Base-by-base conservation (phyloP, 2,888 invertebrate genomes). In the Melanargia galathea region DNA sequence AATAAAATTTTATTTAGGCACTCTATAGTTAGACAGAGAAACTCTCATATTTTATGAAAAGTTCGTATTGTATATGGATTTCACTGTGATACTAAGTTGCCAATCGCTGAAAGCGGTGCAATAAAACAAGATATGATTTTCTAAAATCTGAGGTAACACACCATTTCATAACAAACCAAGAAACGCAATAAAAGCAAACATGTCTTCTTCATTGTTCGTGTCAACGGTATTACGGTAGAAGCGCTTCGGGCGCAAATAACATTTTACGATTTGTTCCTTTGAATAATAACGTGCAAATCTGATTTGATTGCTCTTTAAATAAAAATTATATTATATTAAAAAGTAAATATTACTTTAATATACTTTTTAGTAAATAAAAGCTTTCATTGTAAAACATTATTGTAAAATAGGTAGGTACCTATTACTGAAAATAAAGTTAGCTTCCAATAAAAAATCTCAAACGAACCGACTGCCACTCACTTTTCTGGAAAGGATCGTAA, bases 181-280 rank as follows among this genome's bases (percentile, higher is more conserved):
- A 43, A n/a, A 40, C 38, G 57, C 58, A 18, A 52, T 64, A 62
- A 58, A 62, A 52, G 33, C 46, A 54, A 57, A 62, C 54, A 62
- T 62, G 58, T 52, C 22, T 46, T 54, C 54, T 58, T 62, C 38
- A 57, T 49, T 62, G 64, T 64, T 62, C 61, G 48, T 46, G 48
- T 24, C 58, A 64, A 60, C 54, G 40, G 48, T 63, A 38, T 63
- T 56, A 43, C 60, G 16, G 48, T n/a, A 48, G 30, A 48, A 20
- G 48, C 48, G 60, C 33, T 63, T 35, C 48, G 18, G 55, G 43
- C 51, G 33, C 33, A 63, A 63, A 56, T 63, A 63, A 60, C 49
- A 51, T 60, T 64, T 64, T 56, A 57, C 60, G 56, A 22, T 18
- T 64, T 30, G 48, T 24, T n/a, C 38, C 55, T 24, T 55, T 55